phyloP scores from a whole-genome alignment of 2,113 vertebrate genomes.

The Aldabrachelys gigantea region DNA sequence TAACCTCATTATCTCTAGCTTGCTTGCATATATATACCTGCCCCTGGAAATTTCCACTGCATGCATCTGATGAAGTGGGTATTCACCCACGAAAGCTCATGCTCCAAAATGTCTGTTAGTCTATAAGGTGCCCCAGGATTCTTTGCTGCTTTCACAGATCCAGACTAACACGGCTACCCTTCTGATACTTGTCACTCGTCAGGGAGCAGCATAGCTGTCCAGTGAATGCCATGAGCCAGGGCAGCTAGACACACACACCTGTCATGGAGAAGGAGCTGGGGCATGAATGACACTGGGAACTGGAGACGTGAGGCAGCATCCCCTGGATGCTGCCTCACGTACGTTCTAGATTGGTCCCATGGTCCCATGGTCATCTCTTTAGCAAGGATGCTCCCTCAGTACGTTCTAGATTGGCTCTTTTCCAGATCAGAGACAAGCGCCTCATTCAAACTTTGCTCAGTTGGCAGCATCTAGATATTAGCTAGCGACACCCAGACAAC shows the following conservation, averaged over 20 bases:
- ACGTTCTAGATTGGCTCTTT: not conserved
- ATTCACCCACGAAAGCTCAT: no score
- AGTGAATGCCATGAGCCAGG: not conserved
- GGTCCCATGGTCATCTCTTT: not conserved
- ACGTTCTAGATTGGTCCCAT: no score
- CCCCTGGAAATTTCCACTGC: no score
- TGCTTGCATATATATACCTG: no score
- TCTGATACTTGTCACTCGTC: no score
- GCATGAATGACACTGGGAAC: not conserved
- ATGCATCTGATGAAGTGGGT: no score
- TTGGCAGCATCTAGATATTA: not conserved
- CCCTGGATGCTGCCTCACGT: no score
- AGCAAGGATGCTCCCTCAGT: not conserved
- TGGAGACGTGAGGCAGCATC: not conserved
- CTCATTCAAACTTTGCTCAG: not conserved
- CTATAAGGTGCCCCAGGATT: no score
- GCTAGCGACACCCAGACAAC: not conserved
- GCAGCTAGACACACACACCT: accelerated
- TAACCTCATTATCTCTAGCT: no score
- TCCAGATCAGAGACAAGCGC: not conserved
- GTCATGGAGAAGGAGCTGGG: not conserved
- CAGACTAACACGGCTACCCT: no score
- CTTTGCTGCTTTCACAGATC: no score
- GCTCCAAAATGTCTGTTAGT: no score
- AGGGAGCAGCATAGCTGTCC: not conserved